These are phyloP conservation scores for Lymantria dispar DNA, from an alignment of 2,888 invertebrate genomes.

Conservation along the genomic window DNA sequence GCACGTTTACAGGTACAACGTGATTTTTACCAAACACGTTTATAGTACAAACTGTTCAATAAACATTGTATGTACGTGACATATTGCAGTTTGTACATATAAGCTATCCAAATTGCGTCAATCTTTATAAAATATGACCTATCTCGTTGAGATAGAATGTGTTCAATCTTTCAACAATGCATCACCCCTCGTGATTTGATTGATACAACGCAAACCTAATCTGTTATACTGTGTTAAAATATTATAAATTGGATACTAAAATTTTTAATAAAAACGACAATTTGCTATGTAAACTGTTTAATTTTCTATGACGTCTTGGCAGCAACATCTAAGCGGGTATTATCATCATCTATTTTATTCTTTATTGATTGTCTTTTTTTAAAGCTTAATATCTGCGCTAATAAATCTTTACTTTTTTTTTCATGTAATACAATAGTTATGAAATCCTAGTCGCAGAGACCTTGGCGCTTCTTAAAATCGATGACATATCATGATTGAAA, in stretches of 20 bases:
- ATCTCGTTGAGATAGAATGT: constrained; percentile 26
- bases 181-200: constrained; percentile 23
- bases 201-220: constrained; percentile 20
- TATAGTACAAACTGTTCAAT: constrained; percentile 8
- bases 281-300: neutral
- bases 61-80: constrained; percentile 5
- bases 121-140: constrained; percentile 30
- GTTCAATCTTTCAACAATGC: constrained; percentile 16
- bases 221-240: constrained; percentile 15
- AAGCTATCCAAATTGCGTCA: constrained; percentile 34
- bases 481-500: too few relatives aligned
- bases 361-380: too few relatives aligned
- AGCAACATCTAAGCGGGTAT: too few relatives aligned
- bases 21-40: constrained; percentile 9
- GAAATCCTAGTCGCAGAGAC: neutral
- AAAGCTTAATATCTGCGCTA: too few relatives aligned
- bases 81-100: constrained; percentile 19
- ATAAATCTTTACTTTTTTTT: too few relatives aligned
- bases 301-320: neutral
- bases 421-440: neutral
- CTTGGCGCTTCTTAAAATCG: too few relatives aligned
- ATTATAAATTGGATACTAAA: neutral
- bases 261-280: neutral
- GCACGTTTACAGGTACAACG: constrained; percentile 8
- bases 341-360: too few relatives aligned